A percentile compares a stretch with the other conserved stretches of the same genome.
phyloP scores from a whole-genome alignment of 1,140 invertebrate genomes.

The Drosophila truncata region DNA sequence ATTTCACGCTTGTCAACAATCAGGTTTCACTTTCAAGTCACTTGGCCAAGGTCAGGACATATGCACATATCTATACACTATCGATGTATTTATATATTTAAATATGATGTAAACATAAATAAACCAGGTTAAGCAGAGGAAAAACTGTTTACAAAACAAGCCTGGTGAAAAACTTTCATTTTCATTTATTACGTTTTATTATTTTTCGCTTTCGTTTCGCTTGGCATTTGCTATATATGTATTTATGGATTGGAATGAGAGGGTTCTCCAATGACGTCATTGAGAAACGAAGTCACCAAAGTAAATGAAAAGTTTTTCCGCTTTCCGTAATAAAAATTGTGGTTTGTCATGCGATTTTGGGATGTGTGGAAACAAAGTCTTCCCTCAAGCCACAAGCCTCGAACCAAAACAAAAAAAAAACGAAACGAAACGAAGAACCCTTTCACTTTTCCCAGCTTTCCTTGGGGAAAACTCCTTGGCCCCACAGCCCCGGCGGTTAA shows the following conservation, averaged over 20 bases:
- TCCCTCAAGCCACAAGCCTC: constrained; percentile 1
- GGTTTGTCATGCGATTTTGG: constrained; percentile 78
- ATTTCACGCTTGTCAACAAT: constrained; percentile 31
- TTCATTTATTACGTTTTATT: constrained; percentile 55
- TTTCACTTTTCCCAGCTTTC: background rate
- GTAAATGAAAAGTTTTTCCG: constrained; percentile 73
- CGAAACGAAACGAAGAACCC: background rate
- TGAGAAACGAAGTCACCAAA: constrained; percentile 17
- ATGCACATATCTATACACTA: background rate
- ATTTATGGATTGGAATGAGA: constrained; percentile 3
- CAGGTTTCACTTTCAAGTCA: constrained; percentile 30
- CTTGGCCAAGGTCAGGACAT: constrained; percentile 55
- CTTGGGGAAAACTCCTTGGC: background rate
- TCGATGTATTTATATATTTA: constrained; percentile 14
- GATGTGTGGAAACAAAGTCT: background rate
- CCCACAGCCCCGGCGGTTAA: background rate
- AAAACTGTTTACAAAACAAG: constrained; percentile 65
- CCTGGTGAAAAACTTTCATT: constrained; percentile 34
- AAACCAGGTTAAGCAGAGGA: background rate
- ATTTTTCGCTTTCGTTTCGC: constrained; percentile 25
- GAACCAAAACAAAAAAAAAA: background rate
- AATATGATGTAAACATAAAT: constrained; percentile 27
- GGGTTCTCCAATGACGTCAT: constrained; percentile 54
- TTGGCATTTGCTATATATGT: background rate
- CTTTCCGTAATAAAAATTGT: constrained; percentile 72